Percentiles rank a stretch among this genome's conserved stretches.
Conservation (phyloP, 1,140 invertebrate species). For the Lordiphosa stackelbergi region DNA sequence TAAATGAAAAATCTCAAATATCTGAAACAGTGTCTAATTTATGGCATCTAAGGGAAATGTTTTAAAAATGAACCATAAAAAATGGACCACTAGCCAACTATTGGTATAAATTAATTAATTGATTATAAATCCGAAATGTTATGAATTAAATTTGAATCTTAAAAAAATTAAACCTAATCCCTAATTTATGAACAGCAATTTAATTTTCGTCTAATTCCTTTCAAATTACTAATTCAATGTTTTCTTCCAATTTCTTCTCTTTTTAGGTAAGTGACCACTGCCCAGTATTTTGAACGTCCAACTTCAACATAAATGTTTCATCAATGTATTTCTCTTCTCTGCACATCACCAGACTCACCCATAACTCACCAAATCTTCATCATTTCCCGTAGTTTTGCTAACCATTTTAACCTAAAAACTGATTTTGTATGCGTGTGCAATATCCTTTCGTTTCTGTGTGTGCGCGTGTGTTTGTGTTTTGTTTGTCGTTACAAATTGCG, state of each 20-base stretch:
- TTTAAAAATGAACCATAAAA: too few species aligned
- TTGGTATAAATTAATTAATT: too few species aligned
- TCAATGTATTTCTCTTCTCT: slow-evolving; percentile 48
- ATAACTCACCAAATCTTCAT: slow-evolving; percentile 27
- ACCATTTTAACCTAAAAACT: slow-evolving; percentile 22
- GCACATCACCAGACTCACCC: slow-evolving; percentile 31
- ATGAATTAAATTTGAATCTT: too few species aligned
- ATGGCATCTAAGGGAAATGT: too few species aligned
- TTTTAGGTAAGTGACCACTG: slow-evolving; percentile 50
- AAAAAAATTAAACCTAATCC: too few species aligned
- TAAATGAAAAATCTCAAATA: too few species aligned
- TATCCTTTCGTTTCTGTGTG: slow-evolving; percentile 10
- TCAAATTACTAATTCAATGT: neutral
- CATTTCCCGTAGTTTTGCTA: slow-evolving; percentile 43
- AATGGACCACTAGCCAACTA: too few species aligned
- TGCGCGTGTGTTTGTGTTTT: slow-evolving; percentile 17
- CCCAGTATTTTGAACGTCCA: slow-evolving; percentile 10
- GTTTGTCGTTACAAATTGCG: slow-evolving; percentile 61
- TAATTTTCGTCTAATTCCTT: too few species aligned
- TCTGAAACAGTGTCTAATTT: too few species aligned
- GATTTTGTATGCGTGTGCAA: slow-evolving; percentile 11
- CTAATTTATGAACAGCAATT: too few species aligned
- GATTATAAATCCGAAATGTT: too few species aligned
- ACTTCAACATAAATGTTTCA: slow-evolving; percentile 43
- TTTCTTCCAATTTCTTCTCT: slow-evolving; percentile 19